A percentile compares a stretch with the other conserved stretches of the same genome.
Evolutionary conservation across 2,113 vertebrate genomes (phyloP).

Genomic region (Podiceps cristatus): DNA sequence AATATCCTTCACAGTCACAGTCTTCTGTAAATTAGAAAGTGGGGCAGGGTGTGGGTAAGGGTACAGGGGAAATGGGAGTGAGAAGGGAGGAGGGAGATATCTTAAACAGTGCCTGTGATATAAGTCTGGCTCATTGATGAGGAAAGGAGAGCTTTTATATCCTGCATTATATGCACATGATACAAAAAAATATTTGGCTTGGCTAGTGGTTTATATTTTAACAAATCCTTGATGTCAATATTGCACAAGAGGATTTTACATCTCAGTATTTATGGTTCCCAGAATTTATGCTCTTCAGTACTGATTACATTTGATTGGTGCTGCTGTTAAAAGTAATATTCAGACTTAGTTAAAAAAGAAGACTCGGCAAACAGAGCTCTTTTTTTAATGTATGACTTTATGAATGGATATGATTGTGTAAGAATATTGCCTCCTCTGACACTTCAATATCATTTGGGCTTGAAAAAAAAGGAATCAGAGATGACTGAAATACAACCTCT

Average conservation of each 20-base stretch:
- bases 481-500: background rate
- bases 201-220: background rate
- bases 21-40: conserved; percentile 82
- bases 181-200: background rate
- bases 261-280: background rate
- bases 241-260: background rate
- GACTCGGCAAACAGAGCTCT: background rate
- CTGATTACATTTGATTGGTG: background rate
- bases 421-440: background rate
- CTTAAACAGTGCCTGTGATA: background rate
- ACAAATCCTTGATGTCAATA: background rate
- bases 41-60: background rate
- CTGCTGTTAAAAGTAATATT: background rate
- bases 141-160: background rate
- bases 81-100: background rate
- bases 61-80: background rate
- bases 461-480: background rate
- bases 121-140: background rate
- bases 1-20: conserved; percentile 87
- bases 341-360: background rate
- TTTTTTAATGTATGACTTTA: background rate
- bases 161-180: background rate
- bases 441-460: background rate
- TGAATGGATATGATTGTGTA: background rate
- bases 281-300: background rate